Conservation (phyloP, 2,113 vertebrate genomes). For the Benthochromis sp. region DNA sequence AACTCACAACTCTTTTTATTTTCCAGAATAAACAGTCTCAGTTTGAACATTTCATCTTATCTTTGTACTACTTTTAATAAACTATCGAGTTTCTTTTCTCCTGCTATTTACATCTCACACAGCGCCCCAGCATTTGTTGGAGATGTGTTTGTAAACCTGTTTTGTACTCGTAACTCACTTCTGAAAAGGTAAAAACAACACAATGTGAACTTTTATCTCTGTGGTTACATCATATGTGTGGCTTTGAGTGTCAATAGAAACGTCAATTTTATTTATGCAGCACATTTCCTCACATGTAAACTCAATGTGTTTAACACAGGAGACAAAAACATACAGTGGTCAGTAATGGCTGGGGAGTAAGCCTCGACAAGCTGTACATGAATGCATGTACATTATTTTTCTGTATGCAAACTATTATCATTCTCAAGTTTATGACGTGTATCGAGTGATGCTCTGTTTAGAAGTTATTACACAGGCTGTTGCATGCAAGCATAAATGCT, state of each 20-base stretch:
- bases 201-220: not conserved
- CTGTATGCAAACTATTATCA: accelerated
- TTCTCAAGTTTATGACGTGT: not conserved
- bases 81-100: not conserved
- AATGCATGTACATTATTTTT: not conserved
- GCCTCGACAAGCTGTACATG: not conserved
- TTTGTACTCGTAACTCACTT: not conserved
- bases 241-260: not conserved
- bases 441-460: not conserved
- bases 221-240: not conserved
- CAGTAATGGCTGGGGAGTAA: not conserved
- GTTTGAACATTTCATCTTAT: not conserved
- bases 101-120: not conserved
- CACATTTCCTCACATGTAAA: not conserved
- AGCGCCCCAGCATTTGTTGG: too few species aligned
- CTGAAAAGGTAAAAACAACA: not conserved
- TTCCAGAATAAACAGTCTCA: not conserved
- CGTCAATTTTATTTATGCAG: not conserved
- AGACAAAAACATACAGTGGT: not conserved
- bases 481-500: not conserved
- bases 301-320: not conserved
- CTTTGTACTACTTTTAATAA: not conserved
- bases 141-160: not conserved
- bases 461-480: not conserved
- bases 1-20: not conserved